These are phyloP conservation scores for Osmoderma eremita DNA, from an alignment of 2,888 invertebrate genomes.

Conservation along the genomic window DNA sequence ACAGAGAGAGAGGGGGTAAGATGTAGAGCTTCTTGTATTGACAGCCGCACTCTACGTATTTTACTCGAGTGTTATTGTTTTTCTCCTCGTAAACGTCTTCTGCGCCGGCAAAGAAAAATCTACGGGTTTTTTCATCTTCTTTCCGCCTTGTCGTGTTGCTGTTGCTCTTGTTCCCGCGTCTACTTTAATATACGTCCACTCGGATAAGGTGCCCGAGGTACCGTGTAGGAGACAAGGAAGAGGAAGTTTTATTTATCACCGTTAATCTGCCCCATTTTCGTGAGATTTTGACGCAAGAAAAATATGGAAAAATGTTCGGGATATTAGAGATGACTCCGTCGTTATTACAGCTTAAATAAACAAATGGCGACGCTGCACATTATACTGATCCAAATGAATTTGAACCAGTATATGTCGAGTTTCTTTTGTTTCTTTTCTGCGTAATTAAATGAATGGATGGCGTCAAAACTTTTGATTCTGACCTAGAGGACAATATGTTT, in stretches of 20 bases:
- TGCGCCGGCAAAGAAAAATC: slow-evolving; percentile 7
- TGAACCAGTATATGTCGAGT: no score
- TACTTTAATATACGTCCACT: slow-evolving; percentile 17
- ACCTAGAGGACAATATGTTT: no score
- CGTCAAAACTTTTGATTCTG: no score
- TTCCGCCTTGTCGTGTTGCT: neutral
- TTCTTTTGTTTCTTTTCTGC: no score
- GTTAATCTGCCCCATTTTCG: slow-evolving; percentile 1
- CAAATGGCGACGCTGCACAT: no score
- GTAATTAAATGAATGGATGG: no score
- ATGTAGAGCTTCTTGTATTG: slow-evolving; percentile 1
- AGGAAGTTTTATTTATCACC: slow-evolving; percentile 12
- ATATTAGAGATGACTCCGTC: no score
- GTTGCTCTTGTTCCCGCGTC: neutral
- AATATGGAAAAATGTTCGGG: neutral
- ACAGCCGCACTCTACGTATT: slow-evolving; percentile 21
- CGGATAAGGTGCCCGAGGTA: neutral
- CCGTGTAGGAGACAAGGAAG: neutral
- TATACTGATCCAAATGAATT: no score
- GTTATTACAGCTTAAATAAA: no score
- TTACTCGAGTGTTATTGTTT: slow-evolving; percentile 27
- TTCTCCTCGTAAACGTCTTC: slow-evolving; percentile 16
- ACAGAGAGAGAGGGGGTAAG: neutral
- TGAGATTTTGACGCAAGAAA: neutral
- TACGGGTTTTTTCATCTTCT: slow-evolving; percentile 1